Percentiles rank a stretch among this genome's conserved stretches.
phyloP scores from a whole-genome alignment of 2,797 vertebrate species.

The Falco naumanni region DNA sequence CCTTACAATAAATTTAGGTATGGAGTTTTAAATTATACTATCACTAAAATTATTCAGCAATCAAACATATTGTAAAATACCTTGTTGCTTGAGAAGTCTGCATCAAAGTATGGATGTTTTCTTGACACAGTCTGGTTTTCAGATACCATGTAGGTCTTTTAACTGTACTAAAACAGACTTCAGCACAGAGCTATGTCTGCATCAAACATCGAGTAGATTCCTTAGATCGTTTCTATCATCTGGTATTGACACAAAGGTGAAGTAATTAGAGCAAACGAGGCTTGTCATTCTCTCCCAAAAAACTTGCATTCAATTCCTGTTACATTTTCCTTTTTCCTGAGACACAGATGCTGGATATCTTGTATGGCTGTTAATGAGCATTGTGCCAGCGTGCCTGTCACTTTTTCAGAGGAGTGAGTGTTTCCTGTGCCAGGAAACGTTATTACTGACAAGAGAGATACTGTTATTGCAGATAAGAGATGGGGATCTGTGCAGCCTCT shows the following conservation, averaged over 20 bases:
- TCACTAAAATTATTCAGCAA: background rate
- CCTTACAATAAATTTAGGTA: background rate
- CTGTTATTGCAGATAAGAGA: background rate
- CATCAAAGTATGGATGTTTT: background rate
- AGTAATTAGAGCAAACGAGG: background rate
- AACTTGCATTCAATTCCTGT: background rate
- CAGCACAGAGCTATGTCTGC: background rate
- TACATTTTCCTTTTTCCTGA: background rate
- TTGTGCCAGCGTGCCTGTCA: background rate
- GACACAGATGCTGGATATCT: background rate
- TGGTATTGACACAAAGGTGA: background rate
- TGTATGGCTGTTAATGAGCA: background rate
- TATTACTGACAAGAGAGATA: background rate
- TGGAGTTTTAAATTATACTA: background rate
- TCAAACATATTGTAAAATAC: background rate
- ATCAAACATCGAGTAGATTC: background rate
- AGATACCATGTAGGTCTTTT: rapidly evolving
- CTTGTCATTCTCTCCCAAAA: background rate
- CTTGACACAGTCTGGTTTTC: background rate
- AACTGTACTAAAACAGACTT: background rate
- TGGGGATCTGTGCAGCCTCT: background rate
- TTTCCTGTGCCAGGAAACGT: background rate
- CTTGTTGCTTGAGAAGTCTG: background rate
- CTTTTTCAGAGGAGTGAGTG: background rate
- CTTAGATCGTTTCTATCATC: background rate